Conservation (phyloP, 2,888 invertebrate species). For the Trachelus troglodyta region DNA sequence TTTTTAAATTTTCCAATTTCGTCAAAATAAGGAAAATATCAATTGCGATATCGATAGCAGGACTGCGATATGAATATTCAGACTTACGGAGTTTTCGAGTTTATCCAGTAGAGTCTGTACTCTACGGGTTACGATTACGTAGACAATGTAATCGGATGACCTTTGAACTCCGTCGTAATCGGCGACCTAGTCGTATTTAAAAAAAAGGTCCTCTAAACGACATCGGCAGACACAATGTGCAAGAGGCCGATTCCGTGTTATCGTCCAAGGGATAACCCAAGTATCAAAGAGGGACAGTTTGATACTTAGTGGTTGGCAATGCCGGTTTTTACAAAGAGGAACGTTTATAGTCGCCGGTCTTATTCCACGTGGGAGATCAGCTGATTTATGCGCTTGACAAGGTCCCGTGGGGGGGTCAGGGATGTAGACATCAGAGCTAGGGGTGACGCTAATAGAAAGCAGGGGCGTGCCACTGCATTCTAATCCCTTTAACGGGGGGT, state of each 20-base stretch:
- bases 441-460: background rate
- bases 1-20: too few relatives aligned
- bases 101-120: too few relatives aligned
- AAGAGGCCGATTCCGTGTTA: background rate
- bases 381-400: background rate
- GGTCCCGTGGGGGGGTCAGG: background rate
- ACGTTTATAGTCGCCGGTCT: background rate
- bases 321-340: background rate
- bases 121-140: too few relatives aligned
- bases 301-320: background rate
- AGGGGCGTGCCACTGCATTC: slow-evolving; percentile 16
- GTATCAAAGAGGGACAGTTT: background rate
- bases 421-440: background rate
- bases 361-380: background rate
- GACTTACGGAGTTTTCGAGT: too few relatives aligned
- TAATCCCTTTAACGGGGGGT: slow-evolving; percentile 16
- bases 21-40: too few relatives aligned
- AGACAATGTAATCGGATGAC: too few relatives aligned
- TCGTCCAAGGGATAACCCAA: background rate
- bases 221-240: background rate
- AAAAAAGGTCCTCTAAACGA: background rate
- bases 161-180: background rate
- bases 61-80: too few relatives aligned
- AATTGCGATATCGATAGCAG: too few relatives aligned
- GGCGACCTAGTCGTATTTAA: background rate